Conservation (phyloP, 1,140 invertebrate genomes). For the Vanessa tameamea region DNA sequence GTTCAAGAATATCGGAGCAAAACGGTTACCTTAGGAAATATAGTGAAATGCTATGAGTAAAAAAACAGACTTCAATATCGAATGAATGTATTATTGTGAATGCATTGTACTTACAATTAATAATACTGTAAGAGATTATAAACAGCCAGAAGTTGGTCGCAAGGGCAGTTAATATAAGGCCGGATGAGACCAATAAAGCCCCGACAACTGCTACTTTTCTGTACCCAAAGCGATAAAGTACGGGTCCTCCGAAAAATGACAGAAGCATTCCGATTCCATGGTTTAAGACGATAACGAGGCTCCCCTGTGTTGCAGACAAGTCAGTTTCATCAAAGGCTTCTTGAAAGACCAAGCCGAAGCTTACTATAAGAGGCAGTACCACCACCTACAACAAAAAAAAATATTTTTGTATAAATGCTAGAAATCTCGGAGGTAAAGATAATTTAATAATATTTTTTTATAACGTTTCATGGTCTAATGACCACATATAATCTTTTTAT, state of each 20-base stretch:
- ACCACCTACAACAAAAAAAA: slow-evolving; percentile 74
- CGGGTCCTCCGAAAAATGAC: slow-evolving; percentile 82
- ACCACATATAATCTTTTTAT: not conserved
- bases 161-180: slow-evolving; percentile 79
- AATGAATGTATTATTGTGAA: too few species aligned
- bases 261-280: slow-evolving; percentile 83
- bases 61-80: too few species aligned
- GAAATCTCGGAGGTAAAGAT: too few species aligned
- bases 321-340: slow-evolving; percentile 77
- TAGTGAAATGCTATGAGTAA: too few species aligned
- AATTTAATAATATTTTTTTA: not conserved
- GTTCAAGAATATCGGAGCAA: too few species aligned
- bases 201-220: slow-evolving; percentile 81
- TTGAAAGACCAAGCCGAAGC: slow-evolving; percentile 82
- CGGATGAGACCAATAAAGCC: slow-evolving; percentile 72
- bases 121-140: slow-evolving; percentile 83
- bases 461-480: not conserved
- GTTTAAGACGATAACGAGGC: slow-evolving; percentile 83
- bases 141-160: slow-evolving; percentile 79
- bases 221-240: slow-evolving; percentile 81
- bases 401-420: too few species aligned
- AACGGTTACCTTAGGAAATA: too few species aligned
- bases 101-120: slow-evolving; percentile 83
- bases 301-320: slow-evolving; percentile 80
- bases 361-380: slow-evolving; percentile 81